Percentiles rank a stretch among this genome's conserved stretches.
These are phyloP conservation scores for Lindbergichthys nudifrons DNA, from an alignment of 2,797 vertebrate species.

Conservation along the genomic window DNA sequence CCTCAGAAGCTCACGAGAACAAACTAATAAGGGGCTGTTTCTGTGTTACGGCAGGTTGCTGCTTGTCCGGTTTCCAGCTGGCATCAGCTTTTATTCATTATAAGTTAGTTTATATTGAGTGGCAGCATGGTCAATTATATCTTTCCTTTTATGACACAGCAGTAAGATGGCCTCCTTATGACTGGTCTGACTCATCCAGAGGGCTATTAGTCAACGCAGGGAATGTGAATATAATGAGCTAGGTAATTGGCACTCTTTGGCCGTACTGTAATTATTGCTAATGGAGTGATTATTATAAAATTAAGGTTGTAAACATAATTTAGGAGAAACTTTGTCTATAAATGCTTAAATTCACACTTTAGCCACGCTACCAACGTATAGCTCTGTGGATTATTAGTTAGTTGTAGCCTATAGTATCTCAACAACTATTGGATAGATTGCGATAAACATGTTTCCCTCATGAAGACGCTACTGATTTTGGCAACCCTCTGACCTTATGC, in stretches of 20 bases:
- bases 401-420: background rate
- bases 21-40: background rate
- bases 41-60: background rate
- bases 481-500: too few species aligned
- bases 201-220: slow-evolving; percentile 15
- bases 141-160: slow-evolving; percentile 13
- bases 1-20: background rate
- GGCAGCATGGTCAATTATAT: slow-evolving; percentile 2
- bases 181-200: slow-evolving; percentile 9
- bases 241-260: background rate
- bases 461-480: too few species aligned
- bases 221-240: slow-evolving; percentile 2
- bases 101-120: background rate
- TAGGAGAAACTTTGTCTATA: background rate
- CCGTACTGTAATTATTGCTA: slow-evolving; percentile 4
- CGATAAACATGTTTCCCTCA: background rate
- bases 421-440: background rate
- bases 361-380: background rate
- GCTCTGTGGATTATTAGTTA: background rate
- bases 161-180: slow-evolving; percentile 2
- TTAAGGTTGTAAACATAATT: background rate
- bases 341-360: too few species aligned
- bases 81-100: slow-evolving; percentile 15
- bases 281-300: background rate
- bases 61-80: background rate